Conservation (phyloP, 2,113 vertebrate species). For the Puntigrus tetrazona region DNA sequence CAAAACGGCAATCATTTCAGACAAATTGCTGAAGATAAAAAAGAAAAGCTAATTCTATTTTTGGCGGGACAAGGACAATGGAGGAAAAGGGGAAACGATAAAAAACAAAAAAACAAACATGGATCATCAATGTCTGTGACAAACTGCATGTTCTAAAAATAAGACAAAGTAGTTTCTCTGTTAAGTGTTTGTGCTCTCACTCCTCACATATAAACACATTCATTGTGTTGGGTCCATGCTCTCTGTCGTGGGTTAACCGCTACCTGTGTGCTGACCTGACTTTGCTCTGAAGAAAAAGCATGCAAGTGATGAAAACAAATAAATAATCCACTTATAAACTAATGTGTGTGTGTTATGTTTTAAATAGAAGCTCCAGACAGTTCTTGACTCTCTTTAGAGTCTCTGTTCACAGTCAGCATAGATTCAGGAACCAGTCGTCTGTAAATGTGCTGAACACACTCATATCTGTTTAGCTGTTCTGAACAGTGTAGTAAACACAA, state of each 20-base stretch:
- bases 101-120: constrained; percentile 37
- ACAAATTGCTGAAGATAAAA: constrained; percentile 25
- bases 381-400: too few species aligned
- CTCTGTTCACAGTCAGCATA: too few species aligned
- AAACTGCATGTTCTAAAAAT: constrained; percentile 6
- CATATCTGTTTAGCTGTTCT: too few species aligned
- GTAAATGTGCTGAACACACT: too few species aligned
- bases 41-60: constrained; percentile 16
- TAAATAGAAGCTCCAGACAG: too few species aligned
- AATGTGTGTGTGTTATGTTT: too few species aligned
- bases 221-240: not conserved
- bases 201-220: not conserved
- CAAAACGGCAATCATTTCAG: constrained; percentile 33
- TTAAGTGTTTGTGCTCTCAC: not conserved
- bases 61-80: constrained; percentile 26
- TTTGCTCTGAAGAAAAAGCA: not conserved
- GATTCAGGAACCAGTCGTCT: too few species aligned
- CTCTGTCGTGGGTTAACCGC: not conserved
- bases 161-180: not conserved
- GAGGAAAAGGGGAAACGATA: constrained; percentile 14
- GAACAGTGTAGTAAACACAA: too few species aligned
- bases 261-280: not conserved
- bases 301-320: not conserved
- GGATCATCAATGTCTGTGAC: constrained; percentile 34
- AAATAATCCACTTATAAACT: too few species aligned